A percentile compares a stretch with the other conserved stretches of the same genome.
phyloP scores from a whole-genome alignment of 2,113 vertebrate genomes.

The Otus sunia region DNA sequence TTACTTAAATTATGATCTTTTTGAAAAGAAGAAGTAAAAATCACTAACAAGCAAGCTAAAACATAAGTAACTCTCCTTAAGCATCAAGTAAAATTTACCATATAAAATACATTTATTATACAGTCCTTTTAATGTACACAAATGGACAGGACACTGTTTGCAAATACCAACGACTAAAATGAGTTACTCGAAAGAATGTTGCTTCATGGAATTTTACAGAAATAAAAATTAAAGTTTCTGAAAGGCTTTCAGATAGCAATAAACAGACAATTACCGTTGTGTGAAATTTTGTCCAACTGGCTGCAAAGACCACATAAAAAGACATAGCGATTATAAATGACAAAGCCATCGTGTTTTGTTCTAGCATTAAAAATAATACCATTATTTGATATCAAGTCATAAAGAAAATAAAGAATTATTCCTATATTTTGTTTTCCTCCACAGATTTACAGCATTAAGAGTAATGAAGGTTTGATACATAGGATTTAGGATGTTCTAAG shows the following conservation, averaged over 20 bases:
- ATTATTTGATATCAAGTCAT: background rate
- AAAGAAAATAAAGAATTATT: background rate
- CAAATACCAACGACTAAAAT: background rate
- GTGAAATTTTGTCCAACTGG: background rate
- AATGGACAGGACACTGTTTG: background rate
- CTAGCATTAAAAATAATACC: background rate
- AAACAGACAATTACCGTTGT: fast-evolving
- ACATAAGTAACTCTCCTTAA: background rate
- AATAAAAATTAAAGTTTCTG: background rate
- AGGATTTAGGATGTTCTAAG: background rate
- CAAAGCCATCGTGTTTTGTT: background rate
- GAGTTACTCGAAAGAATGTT: background rate
- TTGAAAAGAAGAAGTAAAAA: background rate
- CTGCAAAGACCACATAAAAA: background rate
- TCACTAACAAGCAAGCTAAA: background rate
- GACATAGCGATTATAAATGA: background rate
- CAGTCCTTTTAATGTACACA: background rate
- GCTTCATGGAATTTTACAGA: background rate
- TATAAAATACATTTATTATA: background rate
- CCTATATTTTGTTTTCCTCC: background rate
- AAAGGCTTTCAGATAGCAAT: background rate
- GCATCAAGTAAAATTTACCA: background rate
- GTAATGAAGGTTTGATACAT: background rate
- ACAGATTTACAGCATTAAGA: background rate
- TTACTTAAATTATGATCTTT: background rate